Evolutionary conservation across 2,113 vertebrate species (phyloP).

Genomic region (Semnornis frantzii): DNA sequence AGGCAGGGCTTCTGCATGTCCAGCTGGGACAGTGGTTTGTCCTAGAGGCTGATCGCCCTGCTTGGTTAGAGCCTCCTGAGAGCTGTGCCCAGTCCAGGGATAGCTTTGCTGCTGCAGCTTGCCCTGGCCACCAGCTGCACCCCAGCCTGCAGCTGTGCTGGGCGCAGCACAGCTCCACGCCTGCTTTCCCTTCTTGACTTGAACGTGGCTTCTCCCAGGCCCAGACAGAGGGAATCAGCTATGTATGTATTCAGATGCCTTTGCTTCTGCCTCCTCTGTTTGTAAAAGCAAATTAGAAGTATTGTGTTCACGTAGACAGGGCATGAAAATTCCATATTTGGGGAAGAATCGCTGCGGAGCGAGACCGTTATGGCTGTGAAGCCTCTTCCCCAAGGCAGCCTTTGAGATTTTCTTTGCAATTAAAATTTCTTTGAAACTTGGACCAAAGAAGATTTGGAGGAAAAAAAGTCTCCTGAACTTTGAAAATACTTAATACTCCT

Average conservation of each 20-base stretch:
- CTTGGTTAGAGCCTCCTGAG: not conserved
- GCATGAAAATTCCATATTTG: constrained; percentile 74
- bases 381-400: constrained; percentile 73
- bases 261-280: not conserved
- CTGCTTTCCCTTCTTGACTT: no score
- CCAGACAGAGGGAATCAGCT: not conserved
- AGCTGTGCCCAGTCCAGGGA: not conserved
- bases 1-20: not conserved
- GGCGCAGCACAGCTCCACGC: rapidly evolving
- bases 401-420: constrained; percentile 81
- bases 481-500: constrained; percentile 34
- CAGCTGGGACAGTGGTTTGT: not conserved
- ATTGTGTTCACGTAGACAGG: constrained; percentile 61
- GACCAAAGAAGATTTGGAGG: constrained; percentile 75
- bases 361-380: constrained; percentile 65
- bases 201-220: not conserved
- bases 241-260: not conserved
- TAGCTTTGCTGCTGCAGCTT: not conserved
- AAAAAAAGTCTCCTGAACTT: constrained; percentile 67
- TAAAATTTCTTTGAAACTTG: constrained; percentile 83
- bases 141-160: not conserved
- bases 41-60: not conserved
- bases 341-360: constrained; percentile 69
- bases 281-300: constrained; percentile 55
- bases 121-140: rapidly evolving